These are phyloP conservation scores for Muscicapa adusta DNA, from an alignment of 2,113 vertebrate species.

Conservation along the genomic window DNA sequence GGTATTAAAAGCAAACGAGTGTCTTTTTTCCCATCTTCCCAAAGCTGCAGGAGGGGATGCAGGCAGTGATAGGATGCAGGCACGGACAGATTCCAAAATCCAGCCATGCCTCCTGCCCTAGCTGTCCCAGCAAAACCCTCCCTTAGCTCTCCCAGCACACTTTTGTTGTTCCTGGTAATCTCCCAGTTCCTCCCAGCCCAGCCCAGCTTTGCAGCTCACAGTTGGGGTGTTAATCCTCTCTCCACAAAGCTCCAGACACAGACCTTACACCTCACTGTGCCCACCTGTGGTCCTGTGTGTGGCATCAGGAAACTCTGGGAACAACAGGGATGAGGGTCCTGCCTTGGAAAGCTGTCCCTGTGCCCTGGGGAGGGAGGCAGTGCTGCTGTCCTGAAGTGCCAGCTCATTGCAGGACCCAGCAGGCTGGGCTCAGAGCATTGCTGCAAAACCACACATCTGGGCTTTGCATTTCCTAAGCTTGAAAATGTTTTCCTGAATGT, in stretches of 20 bases:
- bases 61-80: background rate
- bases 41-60: background rate
- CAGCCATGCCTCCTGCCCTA: background rate
- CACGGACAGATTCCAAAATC: background rate
- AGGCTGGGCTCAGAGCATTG: background rate
- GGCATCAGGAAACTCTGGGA: background rate
- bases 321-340: background rate
- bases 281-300: background rate
- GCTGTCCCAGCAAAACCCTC: background rate
- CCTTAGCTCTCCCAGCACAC: background rate
- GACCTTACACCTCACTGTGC: rapidly evolving
- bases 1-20: background rate
- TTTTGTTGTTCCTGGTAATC: background rate
- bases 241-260: background rate
- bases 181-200: background rate
- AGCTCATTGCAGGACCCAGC: background rate
- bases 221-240: background rate
- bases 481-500: background rate
- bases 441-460: background rate
- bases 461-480: background rate
- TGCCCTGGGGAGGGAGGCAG: background rate
- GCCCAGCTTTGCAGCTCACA: background rate
- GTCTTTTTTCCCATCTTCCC: background rate
- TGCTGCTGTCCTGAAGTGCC: background rate
- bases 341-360: background rate